These are phyloP conservation scores for Conopomorpha cramerella DNA, from an alignment of 1,140 invertebrate genomes.

Conservation along the genomic window DNA sequence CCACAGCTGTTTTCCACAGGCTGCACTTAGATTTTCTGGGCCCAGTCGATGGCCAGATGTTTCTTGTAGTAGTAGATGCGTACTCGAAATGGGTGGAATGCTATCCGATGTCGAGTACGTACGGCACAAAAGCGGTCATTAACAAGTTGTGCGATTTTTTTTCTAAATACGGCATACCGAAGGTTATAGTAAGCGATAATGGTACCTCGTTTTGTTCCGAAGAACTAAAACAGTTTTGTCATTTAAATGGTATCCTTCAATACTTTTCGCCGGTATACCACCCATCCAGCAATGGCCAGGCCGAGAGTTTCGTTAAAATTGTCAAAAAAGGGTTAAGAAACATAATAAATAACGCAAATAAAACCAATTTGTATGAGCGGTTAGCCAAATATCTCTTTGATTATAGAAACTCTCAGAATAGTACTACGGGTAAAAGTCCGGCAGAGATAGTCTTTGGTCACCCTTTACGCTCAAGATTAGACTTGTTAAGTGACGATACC, in stretches of 20 bases:
- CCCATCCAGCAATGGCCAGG: slow-evolving; percentile 9
- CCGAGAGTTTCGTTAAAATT: slow-evolving; percentile 12
- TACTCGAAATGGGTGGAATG: slow-evolving; percentile 18
- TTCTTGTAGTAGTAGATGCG: slow-evolving; percentile 7
- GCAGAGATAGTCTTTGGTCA: slow-evolving; percentile 10
- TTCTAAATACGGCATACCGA: not conserved
- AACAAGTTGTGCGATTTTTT: not conserved
- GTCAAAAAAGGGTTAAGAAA: slow-evolving; percentile 8
- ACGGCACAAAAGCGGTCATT: not conserved
- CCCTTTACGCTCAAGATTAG: slow-evolving; percentile 8
- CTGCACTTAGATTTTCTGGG: slow-evolving; percentile 1
- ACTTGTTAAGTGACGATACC: slow-evolving; percentile 5
- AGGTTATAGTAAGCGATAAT: slow-evolving; percentile 1
- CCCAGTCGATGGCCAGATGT: not conserved
- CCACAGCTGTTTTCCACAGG: slow-evolving; percentile 16
- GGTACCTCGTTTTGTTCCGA: slow-evolving; percentile 1
- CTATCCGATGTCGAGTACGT: not conserved
- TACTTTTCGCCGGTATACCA: slow-evolving; percentile 6
- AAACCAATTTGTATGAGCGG: slow-evolving; percentile 5
- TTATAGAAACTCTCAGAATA: slow-evolving; percentile 11
- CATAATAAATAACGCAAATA: slow-evolving; percentile 1
- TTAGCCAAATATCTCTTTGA: slow-evolving; percentile 10
- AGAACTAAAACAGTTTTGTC: slow-evolving; percentile 1
- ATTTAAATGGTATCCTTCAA: slow-evolving; percentile 1
- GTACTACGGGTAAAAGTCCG: slow-evolving; percentile 10